Base-by-base conservation (phyloP, 1,140 invertebrate genomes). In the Venturia canescens region DNA sequence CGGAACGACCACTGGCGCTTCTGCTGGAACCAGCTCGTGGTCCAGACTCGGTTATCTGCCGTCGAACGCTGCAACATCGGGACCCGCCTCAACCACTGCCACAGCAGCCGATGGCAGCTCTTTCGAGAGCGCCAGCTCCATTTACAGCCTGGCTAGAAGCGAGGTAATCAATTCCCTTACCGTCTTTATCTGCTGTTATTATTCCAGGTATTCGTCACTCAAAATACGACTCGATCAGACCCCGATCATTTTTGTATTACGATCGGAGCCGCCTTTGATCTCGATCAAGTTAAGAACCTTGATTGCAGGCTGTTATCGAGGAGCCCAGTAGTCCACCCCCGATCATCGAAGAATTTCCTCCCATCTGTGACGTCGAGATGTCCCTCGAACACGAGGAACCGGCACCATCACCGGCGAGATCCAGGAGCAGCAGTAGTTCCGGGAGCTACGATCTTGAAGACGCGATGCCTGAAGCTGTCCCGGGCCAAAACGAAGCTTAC, bases 81-180 rank as follows among this genome's bases (percentile, higher is more conserved):
- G 89, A 4, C 89, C 91, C 63, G 89, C 91, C 48, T 93, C 93
- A 29, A 92, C 93, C 75, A 91, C 93, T 63, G 92, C 93, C 76
- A 93, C 92, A 60, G 92, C 92, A 3, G 94, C 95, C 81, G 95
- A 95, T 79, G 95, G 95, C 27, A 96, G 95, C 85, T 96, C 95
- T 21, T 96, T 96, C 88, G 96, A 96, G 88, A 97, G 96, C 86
- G 95, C 95, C 57, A 96, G 96, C 76, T 96, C 96, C 29, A 92
- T 96, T 57, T 96, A 96, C 88, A 95, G 95, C 82, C 93, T 96
- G 34, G 95, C 95, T 50, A 93, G 95, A 80, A 95, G 94, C 83
- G 95, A 96, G 88, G 93, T 95, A 60, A 80, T 29, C 48, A 34
- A 29, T 16, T 53, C 31, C 38, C 53, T 76, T 18, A 27, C 4